These are phyloP conservation scores for Brienomyrus brachyistius DNA, from an alignment of 2,113 vertebrate genomes.

Conservation along the genomic window DNA sequence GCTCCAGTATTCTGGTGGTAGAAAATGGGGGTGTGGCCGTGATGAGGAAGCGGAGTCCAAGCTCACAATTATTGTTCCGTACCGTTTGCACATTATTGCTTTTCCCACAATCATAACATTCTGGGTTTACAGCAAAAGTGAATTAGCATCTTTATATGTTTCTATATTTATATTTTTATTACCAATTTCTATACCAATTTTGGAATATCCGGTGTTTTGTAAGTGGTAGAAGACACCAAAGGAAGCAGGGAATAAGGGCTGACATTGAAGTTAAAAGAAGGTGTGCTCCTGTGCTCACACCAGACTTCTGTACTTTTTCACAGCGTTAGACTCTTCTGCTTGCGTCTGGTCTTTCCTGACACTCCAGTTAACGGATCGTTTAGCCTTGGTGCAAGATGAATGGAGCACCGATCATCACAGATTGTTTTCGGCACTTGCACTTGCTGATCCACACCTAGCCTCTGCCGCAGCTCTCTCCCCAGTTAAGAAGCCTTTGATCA, in stretches of 20 bases:
- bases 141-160: neutral
- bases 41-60: too few relatives aligned
- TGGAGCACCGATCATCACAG: neutral
- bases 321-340: neutral
- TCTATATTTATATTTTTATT: neutral
- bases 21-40: too few relatives aligned
- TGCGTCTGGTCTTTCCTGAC: neutral
- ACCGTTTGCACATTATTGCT: neutral
- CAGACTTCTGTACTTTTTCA: neutral
- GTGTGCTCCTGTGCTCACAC: neutral
- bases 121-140: neutral
- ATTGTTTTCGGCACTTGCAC: neutral
- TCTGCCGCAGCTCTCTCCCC: neutral
- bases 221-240: neutral
- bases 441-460: neutral
- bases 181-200: neutral
- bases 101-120: neutral
- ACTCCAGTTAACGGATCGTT: neutral
- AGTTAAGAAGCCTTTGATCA: neutral
- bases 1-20: too few relatives aligned
- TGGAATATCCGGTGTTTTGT: neutral
- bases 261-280: neutral
- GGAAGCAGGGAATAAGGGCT: neutral
- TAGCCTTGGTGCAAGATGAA: neutral
- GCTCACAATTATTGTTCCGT: too few relatives aligned